phyloP scores from a whole-genome alignment of 1,140 invertebrate species.

The Phenacoccus solenopsis region DNA sequence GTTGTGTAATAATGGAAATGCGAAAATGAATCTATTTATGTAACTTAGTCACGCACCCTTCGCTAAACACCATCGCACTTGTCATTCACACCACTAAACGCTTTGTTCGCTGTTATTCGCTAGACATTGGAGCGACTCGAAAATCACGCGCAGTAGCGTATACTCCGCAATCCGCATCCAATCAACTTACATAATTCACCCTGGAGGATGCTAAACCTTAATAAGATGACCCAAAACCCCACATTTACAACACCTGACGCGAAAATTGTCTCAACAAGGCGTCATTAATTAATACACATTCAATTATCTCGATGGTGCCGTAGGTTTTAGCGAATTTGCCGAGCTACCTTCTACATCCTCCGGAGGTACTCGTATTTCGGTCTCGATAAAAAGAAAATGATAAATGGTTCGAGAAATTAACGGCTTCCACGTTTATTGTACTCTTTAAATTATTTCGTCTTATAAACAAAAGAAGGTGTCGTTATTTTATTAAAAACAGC shows the following conservation, averaged over 20 bases:
- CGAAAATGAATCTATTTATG: not conserved
- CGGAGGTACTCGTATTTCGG: not conserved
- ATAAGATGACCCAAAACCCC: not conserved
- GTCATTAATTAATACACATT: not conserved
- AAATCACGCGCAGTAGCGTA: not conserved
- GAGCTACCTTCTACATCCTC: too few species aligned
- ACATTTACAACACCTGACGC: too few species aligned
- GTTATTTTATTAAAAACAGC: not conserved
- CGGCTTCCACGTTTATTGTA: not conserved
- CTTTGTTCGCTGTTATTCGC: too few species aligned
- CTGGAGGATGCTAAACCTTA: not conserved
- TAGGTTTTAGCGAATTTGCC: too few species aligned
- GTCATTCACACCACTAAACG: too few species aligned
- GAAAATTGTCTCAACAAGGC: too few species aligned
- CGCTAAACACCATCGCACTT: not conserved
- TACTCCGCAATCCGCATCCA: too few species aligned
- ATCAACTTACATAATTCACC: not conserved
- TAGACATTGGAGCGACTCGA: too few species aligned
- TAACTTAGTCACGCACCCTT: not conserved
- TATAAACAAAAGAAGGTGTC: not conserved
- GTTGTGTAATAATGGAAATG: not conserved
- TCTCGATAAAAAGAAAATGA: not conserved
- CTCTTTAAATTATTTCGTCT: not conserved
- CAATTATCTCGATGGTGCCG: not conserved
- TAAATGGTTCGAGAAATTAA: not conserved